phyloP scores from a whole-genome alignment of 2,797 vertebrate species.

The Anguilla megastoma region DNA sequence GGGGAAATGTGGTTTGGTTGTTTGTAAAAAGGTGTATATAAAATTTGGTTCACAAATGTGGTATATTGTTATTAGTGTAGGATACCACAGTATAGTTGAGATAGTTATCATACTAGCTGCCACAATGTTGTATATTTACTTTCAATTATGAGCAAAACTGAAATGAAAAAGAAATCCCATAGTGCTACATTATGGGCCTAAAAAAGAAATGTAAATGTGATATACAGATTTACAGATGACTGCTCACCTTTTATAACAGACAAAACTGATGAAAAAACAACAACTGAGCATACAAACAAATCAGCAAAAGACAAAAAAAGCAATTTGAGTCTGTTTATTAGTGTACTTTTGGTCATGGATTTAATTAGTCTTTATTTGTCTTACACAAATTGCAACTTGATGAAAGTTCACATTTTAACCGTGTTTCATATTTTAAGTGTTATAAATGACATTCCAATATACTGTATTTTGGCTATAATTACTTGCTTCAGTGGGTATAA shows the following conservation, averaged over 20 bases:
- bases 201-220: background rate
- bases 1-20: background rate
- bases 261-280: background rate
- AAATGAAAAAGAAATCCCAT: background rate
- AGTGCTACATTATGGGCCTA: background rate
- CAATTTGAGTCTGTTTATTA: background rate
- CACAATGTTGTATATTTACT: background rate
- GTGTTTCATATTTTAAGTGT: background rate
- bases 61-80: too few species aligned
- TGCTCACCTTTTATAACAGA: background rate
- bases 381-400: background rate
- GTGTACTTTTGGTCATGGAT: background rate
- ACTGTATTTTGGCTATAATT: background rate
- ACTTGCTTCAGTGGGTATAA: background rate
- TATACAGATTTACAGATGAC: background rate
- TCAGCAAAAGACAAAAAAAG: background rate
- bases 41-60: background rate
- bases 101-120: too few species aligned
- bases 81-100: background rate
- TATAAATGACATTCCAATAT: constrained; percentile 12
- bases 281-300: background rate
- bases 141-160: background rate
- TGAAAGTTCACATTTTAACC: constrained; percentile 6
- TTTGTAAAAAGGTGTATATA: background rate
- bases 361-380: background rate